Evolutionary conservation across 1,140 invertebrate species (phyloP).

Genomic region (Diprion similis): DNA sequence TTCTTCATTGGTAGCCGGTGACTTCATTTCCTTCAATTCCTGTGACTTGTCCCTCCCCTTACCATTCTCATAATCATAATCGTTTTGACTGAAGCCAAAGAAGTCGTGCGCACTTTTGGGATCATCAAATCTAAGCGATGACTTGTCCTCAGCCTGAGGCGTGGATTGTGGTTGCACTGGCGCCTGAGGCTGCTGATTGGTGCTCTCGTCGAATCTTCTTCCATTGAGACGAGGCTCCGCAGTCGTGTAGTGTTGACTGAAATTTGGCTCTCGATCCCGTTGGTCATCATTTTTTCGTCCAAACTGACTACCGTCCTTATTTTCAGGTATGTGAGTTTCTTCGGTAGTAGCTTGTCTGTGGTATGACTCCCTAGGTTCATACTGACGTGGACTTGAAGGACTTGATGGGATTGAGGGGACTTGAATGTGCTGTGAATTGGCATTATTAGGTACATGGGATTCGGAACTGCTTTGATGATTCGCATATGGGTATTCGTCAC

Average conservation of each 20-base stretch:
- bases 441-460: too few relatives aligned
- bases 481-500: too few relatives aligned
- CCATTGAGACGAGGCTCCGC: neutral
- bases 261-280: neutral
- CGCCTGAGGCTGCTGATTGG: neutral
- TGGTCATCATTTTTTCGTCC: neutral
- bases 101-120: slow-evolving; percentile 29
- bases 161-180: neutral
- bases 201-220: neutral
- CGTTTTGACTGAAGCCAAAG: slow-evolving; percentile 26
- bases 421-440: neutral
- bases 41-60: neutral
- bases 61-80: slow-evolving; percentile 29
- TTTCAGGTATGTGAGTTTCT: too few relatives aligned
- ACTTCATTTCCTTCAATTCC: slow-evolving; percentile 11
- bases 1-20: slow-evolving; percentile 2
- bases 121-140: slow-evolving; percentile 19
- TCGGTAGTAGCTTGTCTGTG: too few relatives aligned
- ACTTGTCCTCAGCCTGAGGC: neutral
- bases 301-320: too few relatives aligned
- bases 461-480: too few relatives aligned
- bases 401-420: neutral
- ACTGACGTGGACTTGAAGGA: too few relatives aligned
- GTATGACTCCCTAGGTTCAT: too few relatives aligned
- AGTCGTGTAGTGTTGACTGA: neutral